Evolutionary conservation across 2,797 vertebrate species (phyloP).

Genomic region (Characodon lateralis): DNA sequence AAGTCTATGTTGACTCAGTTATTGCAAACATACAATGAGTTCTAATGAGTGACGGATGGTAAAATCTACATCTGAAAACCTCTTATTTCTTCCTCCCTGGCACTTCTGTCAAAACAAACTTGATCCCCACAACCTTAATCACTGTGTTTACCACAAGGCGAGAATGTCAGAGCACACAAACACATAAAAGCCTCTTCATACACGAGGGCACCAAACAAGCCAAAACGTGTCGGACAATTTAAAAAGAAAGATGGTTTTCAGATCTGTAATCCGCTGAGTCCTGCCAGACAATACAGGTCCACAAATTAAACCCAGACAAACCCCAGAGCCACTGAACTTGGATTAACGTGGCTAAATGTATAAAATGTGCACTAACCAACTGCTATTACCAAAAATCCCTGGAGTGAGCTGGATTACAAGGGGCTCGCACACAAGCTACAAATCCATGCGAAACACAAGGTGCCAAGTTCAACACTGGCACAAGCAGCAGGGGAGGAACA

Average conservation of each 20-base stretch:
- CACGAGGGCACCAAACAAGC: conserved; percentile 41
- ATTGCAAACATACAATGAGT: conserved; percentile 36
- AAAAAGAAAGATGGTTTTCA: conserved; percentile 52
- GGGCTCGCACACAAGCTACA: conserved; percentile 39
- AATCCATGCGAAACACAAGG: conserved; percentile 55
- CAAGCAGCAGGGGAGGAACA: neutral
- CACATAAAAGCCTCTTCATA: conserved; percentile 37
- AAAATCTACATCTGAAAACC: conserved; percentile 25
- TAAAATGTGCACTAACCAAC: conserved; percentile 37
- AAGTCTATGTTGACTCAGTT: conserved; percentile 30
- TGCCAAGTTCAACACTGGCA: conserved; percentile 60
- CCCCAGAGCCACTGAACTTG: conserved; percentile 32
- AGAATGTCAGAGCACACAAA: conserved; percentile 38
- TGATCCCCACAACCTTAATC: conserved; percentile 26
- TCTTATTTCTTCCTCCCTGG: conserved; percentile 27
- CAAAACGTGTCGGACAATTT: conserved; percentile 49
- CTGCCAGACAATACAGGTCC: conserved; percentile 55
- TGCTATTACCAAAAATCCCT: conserved; percentile 53
- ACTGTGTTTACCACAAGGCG: conserved; percentile 37
- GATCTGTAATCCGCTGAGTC: conserved; percentile 58
- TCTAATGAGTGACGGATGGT: conserved; percentile 23
- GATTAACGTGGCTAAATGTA: conserved; percentile 55
- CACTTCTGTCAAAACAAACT: conserved; percentile 50
- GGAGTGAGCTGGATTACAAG: conserved; percentile 51
- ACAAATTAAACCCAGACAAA: conserved; percentile 45